Base-by-base conservation (phyloP, 2,113 vertebrate species). In the Halcyon malimbica region DNA sequence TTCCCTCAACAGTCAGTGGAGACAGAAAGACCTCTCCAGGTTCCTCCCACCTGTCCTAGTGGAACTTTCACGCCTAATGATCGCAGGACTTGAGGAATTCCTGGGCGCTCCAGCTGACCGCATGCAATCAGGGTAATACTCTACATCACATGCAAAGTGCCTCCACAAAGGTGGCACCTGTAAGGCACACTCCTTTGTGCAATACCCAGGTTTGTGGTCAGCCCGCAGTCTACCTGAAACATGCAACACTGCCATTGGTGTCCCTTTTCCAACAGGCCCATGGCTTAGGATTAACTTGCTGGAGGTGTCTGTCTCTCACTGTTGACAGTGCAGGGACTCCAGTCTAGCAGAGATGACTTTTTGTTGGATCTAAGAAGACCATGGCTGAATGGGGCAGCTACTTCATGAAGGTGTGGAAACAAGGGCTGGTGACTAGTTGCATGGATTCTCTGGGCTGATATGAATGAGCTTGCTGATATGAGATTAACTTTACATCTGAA, bases 221-320 rank as follows among this genome's bases (percentile, higher is more conserved):
- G 62, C 19, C 77, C 15, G 17, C 57, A 9, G 10, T 16, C 26
- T 13, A 5, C 54, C 75, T 57, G 65, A 13, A 68, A 50, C 21
- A 28, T 0, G 0, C 20, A 41, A 44, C 19, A 21, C 4, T 23
- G 26, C 53, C 64, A 0, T 16, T 0, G 0, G 2, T 42, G 51
- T 33, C 44, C 29, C 41, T 64, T 57, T 64, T 60, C 62, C 57
- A 75, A 3, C 3, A 65, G 44, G 7, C 26, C 78, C 11, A 5
- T 17, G 35, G 7, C 37, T 73, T 23, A 17, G 28, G 7, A 85
- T 39, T 20, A 73, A 6, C 33, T 65, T 16, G 8, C 56, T 37
- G 23, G 60, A 70, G 69, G 28, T 60, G 18, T 31, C 37, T 46
- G 9, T 23, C 67, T 79, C 28, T 48, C 74, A 37, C 69, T 59